Evolutionary conservation across 2,888 invertebrate genomes (phyloP).

Genomic region (Agrilus biguttatus): DNA sequence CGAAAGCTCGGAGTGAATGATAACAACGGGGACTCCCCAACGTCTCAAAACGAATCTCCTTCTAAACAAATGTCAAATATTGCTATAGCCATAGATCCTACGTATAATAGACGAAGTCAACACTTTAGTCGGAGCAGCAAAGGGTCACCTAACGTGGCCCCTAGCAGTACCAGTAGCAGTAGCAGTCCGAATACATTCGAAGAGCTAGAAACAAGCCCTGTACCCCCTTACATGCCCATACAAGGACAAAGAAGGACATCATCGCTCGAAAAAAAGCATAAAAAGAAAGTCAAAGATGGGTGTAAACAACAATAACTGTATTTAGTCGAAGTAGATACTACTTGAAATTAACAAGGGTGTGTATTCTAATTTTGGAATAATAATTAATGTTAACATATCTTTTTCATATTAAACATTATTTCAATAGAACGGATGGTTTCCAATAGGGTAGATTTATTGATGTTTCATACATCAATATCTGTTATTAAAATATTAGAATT

Average conservation of each 20-base stretch:
- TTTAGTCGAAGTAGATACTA: no score
- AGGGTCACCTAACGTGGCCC: slow-evolving; percentile 24
- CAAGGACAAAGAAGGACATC: slow-evolving; percentile 55
- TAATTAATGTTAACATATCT: not conserved
- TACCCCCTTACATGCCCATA: slow-evolving; percentile 64
- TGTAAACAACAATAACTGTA: slow-evolving; percentile 25
- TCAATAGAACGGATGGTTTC: no score
- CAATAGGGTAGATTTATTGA: no score
- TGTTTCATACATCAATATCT: no score
- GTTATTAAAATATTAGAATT: no score
- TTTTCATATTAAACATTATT: no score
- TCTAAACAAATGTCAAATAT: slow-evolving; percentile 38
- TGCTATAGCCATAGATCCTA: slow-evolving; percentile 53
- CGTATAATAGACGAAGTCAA: slow-evolving; percentile 33
- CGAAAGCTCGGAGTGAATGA: slow-evolving; percentile 27
- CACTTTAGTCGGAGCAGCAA: slow-evolving; percentile 25
- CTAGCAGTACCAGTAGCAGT: slow-evolving; percentile 23
- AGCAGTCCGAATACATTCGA: slow-evolving; percentile 21
- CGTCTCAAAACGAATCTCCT: slow-evolving; percentile 9
- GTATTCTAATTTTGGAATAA: not conserved
- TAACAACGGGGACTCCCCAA: slow-evolving; percentile 12
- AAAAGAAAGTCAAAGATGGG: slow-evolving; percentile 24
- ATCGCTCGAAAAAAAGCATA: slow-evolving; percentile 34
- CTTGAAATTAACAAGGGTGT: not conserved
- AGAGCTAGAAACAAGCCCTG: slow-evolving; percentile 37